phyloP scores from a whole-genome alignment of 2,888 invertebrate species.

The Himalopsyche kuldschensis region DNA sequence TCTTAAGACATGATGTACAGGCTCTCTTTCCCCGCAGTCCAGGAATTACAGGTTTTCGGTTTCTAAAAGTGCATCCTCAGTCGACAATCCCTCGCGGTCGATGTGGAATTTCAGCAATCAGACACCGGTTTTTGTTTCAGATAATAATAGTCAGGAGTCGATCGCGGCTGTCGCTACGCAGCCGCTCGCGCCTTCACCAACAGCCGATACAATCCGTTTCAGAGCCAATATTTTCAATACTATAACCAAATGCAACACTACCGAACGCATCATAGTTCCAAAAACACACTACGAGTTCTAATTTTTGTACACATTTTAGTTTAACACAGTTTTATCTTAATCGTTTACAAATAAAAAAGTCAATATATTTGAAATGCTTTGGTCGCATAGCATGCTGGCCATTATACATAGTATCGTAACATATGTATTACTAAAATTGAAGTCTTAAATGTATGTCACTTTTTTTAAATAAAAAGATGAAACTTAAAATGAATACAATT shows the following conservation, averaged over 20 bases:
- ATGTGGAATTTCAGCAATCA: slow-evolving; percentile 11
- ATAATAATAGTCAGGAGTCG: slow-evolving; percentile 18
- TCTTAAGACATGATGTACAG: slow-evolving; percentile 48
- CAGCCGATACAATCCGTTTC: not conserved
- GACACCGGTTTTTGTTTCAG: slow-evolving; percentile 34
- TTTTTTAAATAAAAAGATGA: no score
- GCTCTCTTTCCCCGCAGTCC: slow-evolving; percentile 43
- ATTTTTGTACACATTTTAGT: no score
- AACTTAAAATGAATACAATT: no score
- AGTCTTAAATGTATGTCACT: no score
- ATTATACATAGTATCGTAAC: no score
- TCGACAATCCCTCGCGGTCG: slow-evolving; percentile 10
- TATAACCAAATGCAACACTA: not conserved
- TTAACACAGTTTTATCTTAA: no score
- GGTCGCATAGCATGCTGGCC: no score
- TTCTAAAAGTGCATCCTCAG: slow-evolving; percentile 47
- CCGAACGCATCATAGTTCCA: not conserved
- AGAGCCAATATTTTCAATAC: not conserved
- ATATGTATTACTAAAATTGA: no score
- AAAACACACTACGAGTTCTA: not conserved
- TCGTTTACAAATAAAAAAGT: no score
- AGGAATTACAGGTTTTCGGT: slow-evolving; percentile 49
- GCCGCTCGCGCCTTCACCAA: not conserved
- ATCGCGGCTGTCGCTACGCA: slow-evolving; percentile 20
- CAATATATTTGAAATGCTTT: no score